These are phyloP conservation scores for Ips typographus DNA, from an alignment of 1,140 invertebrate species.

Conservation along the genomic window DNA sequence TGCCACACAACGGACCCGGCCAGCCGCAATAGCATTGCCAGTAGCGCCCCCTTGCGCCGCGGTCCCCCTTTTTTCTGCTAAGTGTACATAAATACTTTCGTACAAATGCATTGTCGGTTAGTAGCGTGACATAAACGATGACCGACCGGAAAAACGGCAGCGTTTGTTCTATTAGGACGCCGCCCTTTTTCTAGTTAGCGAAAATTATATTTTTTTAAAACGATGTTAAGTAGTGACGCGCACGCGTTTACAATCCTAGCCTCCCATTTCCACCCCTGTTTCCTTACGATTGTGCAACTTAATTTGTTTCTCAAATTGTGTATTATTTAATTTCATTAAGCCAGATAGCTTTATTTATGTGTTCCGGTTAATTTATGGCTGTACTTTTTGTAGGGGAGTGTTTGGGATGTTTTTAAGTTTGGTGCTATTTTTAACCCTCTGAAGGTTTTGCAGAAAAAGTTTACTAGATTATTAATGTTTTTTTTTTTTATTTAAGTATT, in stretches of 20 bases:
- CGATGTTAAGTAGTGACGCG: conserved; percentile 45
- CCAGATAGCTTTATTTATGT: conserved; percentile 34
- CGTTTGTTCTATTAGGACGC: neutral
- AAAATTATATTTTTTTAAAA: conserved; percentile 50
- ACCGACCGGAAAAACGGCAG: neutral
- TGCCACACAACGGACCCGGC: conserved; percentile 50
- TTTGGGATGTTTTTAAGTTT: neutral
- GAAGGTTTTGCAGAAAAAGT: too few species aligned
- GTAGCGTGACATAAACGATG: conserved; percentile 1
- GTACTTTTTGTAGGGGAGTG: neutral
- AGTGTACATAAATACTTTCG: conserved; percentile 48
- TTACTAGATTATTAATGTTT: too few species aligned
- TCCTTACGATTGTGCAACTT: conserved; percentile 17
- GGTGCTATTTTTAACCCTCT: too few species aligned
- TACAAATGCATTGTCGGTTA: conserved; percentile 48
- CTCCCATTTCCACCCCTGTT: neutral
- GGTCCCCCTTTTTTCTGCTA: conserved; percentile 32
- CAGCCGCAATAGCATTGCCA: conserved; percentile 54
- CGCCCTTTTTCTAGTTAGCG: conserved; percentile 39
- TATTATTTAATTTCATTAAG: conserved; percentile 38
- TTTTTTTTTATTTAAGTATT: too few species aligned
- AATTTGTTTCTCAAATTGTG: conserved; percentile 26
- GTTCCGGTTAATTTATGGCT: neutral
- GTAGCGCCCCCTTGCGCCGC: conserved; percentile 33
- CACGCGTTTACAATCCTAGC: neutral